Conservation (phyloP, 2,113 vertebrate species). For the Amphiprion ocellaris region DNA sequence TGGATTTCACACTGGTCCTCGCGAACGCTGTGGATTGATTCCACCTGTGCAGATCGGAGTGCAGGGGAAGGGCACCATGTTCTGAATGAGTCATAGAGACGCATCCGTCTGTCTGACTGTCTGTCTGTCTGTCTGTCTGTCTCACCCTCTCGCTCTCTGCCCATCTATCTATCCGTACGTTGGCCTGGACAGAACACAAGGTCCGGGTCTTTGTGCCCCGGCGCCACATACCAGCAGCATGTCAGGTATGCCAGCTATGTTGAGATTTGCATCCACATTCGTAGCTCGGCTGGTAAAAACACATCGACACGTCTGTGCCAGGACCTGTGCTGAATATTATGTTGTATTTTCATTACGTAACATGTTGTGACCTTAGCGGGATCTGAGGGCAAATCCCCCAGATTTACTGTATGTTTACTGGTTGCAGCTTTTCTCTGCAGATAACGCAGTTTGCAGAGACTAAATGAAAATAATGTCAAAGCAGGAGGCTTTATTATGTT, state of each 20-base stretch:
- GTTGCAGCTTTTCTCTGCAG: constrained; percentile 24
- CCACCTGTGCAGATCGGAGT: constrained; percentile 66
- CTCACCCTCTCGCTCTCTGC: not conserved
- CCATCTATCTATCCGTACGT: constrained; percentile 6
- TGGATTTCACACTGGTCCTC: constrained; percentile 15
- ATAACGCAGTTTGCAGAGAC: not conserved
- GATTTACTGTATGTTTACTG: constrained; percentile 49
- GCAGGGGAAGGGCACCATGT: constrained; percentile 64
- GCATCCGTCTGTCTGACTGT: constrained; percentile 15
- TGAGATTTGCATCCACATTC: constrained; percentile 59
- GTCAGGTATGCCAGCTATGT: constrained; percentile 71
- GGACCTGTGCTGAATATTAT: constrained; percentile 36
- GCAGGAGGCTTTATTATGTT: not conserved
- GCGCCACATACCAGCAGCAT: constrained; percentile 47
- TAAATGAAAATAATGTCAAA: constrained; percentile 3
- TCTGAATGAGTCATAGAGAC: constrained; percentile 73
- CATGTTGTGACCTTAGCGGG: constrained; percentile 33
- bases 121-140: constrained; percentile 28
- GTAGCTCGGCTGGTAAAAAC: constrained; percentile 43
- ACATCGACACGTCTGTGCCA: not conserved
- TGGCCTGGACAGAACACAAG: constrained; percentile 5
- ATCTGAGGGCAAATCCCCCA: constrained; percentile 69
- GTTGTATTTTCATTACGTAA: constrained; percentile 63
- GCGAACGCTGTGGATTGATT: constrained; percentile 49
- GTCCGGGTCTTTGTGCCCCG: constrained; percentile 3